Base-by-base conservation (phyloP, 2,888 invertebrate genomes). In the Zygaena filipendulae region DNA sequence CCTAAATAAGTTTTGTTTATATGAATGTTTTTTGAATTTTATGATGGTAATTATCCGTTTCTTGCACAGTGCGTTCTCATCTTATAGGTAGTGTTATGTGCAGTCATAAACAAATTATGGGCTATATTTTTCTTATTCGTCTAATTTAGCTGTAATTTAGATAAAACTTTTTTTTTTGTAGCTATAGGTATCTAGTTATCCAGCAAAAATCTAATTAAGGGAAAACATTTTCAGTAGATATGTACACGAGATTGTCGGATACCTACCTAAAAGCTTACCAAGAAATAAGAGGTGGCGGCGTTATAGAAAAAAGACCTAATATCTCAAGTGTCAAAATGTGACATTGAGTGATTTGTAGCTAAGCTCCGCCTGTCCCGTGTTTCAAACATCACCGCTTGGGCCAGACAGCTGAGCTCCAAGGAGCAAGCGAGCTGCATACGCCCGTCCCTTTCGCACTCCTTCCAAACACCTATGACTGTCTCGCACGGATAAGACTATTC, bases 321-420 rank as follows among this genome's bases (percentile, higher is more conserved):
- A 81, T 81, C 81, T 80, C 79, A 77, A 77, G 75, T 74, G 81
- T 81, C 81, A 81, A 81, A 81, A 80, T 68, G 75, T 80, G 81
- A 81, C 81, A 74, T 70, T 81, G 81, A 81, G 80, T 81, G 81
- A 81, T 81, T 81, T 81, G 81, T 80, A 69, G 80, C 75, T 79
- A 77, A 77, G 81, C 81, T 72, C 81, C 81, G 80, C 81, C 81
- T 79, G 81, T 81, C 81, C 80, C 70, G 75, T 71, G 81, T 81
- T 81, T 80, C 80, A 81, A 81, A 80, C 81, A 80, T 80, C 80
- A 79, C 72, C 72, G 77, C 71, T 62, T 61, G 54, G 63, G 56
- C 68, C 67, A 72, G 77, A 77, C 77, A 79, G 77, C 77, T 79
- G 75, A 77, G 74, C 68, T 66, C 57, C 59, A 54, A 57, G 64